Evolutionary conservation across 2,888 invertebrate species (phyloP).

Genomic region (Chrysotoxum bicinctum): DNA sequence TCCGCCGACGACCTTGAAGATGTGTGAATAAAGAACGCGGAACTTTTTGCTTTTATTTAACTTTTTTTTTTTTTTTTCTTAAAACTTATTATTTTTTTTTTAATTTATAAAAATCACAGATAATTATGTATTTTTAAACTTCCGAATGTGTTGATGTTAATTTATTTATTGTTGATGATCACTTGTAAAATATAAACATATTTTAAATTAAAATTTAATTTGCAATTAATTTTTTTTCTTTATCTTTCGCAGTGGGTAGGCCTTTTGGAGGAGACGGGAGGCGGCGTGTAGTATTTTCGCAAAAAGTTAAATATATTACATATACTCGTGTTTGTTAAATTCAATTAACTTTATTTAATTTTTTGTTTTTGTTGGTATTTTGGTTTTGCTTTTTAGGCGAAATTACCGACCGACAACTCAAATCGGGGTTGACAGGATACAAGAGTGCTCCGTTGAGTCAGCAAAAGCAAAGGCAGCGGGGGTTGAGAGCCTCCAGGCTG

Average conservation of each 20-base stretch:
- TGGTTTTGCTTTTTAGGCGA: constrained; percentile 21
- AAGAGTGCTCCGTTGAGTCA: constrained; percentile 37
- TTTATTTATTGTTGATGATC: constrained; percentile 67
- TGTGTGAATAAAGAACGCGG: constrained; percentile 70
- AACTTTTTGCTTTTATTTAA: constrained; percentile 72
- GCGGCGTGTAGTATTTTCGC: constrained; percentile 72
- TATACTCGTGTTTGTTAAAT: constrained; percentile 23
- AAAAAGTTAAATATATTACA: constrained; percentile 36
- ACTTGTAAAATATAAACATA: constrained; percentile 68
- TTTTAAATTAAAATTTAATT: constrained; percentile 59
- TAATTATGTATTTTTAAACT: constrained; percentile 57
- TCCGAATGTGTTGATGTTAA: constrained; percentile 55
- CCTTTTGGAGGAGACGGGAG: constrained; percentile 82
- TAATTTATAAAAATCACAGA: constrained; percentile 70
- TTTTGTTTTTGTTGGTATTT: constrained; percentile 29
- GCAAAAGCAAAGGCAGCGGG: background rate
- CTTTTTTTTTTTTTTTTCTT: constrained; percentile 64
- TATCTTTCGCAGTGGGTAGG: constrained; percentile 77
- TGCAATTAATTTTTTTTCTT: constrained; percentile 42
- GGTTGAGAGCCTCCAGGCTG: constrained; percentile 61
- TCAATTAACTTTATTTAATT: constrained; percentile 17
- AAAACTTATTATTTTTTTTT: constrained; percentile 53
- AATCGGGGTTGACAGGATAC: constrained; percentile 31
- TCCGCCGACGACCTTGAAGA: constrained; percentile 78
- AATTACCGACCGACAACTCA: constrained; percentile 35